Evolutionary conservation across 2,113 vertebrate genomes (phyloP).

Genomic region (Protobothrops mucrosquamatus): DNA sequence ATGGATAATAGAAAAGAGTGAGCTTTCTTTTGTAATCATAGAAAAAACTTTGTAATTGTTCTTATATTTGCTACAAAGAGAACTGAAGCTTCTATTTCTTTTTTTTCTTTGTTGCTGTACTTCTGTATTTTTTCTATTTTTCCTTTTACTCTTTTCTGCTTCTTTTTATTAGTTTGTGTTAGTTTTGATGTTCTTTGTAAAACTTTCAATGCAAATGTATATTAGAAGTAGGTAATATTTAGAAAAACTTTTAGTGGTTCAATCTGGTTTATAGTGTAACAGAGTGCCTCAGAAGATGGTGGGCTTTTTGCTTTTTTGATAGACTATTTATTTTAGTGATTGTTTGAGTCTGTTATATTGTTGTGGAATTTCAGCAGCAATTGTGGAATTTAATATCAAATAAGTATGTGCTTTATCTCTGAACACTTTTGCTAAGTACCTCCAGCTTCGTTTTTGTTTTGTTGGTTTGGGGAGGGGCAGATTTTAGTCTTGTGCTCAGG

Average conservation of each 20-base stretch:
- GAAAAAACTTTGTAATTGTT: neutral
- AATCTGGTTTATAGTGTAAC: neutral
- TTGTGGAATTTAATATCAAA: neutral
- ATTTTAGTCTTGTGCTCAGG: neutral
- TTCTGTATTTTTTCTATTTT: neutral
- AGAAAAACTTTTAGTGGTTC: too few relatives aligned
- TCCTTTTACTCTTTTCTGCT: neutral
- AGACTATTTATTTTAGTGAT: neutral
- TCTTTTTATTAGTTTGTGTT: neutral
- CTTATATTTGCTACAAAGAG: neutral
- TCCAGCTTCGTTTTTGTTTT: neutral
- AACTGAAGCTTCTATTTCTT: neutral
- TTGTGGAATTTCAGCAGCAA: neutral
- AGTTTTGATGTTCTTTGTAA: neutral
- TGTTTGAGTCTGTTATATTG: neutral
- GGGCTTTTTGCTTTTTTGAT: neutral
- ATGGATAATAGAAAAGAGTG: neutral
- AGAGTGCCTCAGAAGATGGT: neutral
- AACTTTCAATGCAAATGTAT: neutral
- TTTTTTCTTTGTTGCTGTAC: neutral
- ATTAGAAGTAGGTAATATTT: neutral
- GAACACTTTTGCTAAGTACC: neutral
- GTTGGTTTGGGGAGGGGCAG: neutral
- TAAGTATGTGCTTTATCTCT: neutral
- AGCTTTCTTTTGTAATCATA: neutral